These are phyloP conservation scores for Aphelocoma coerulescens DNA, from an alignment of 2,113 vertebrate genomes.

Conservation along the genomic window DNA sequence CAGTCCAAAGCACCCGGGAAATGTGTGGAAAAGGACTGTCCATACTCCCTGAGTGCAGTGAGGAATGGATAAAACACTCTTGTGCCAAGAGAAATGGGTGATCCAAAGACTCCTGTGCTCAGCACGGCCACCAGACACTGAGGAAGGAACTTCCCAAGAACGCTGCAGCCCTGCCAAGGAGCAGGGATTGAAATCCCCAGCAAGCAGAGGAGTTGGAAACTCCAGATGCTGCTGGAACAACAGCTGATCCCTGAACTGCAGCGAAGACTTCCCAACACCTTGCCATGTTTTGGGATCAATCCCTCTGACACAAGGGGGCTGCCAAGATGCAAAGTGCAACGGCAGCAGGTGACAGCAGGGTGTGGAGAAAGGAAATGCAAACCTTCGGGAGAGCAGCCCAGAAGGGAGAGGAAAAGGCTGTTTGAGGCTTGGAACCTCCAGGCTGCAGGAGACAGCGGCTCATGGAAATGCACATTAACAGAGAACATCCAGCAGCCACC, in stretches of 20 bases:
- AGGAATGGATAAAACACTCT: not conserved
- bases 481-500: not conserved
- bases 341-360: conserved; percentile 9
- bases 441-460: not conserved
- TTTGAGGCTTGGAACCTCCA: not conserved
- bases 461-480: not conserved
- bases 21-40: not conserved
- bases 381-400: conserved; percentile 12
- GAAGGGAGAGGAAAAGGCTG: not conserved
- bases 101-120: not conserved
- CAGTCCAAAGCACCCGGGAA: rapidly evolving
- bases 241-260: not conserved
- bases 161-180: not conserved
- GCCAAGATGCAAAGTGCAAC: not conserved
- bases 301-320: not conserved
- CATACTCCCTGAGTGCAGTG: not conserved
- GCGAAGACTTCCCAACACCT: not conserved
- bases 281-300: not conserved
- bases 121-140: not conserved
- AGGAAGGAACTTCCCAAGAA: not conserved
- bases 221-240: conserved; percentile 14
- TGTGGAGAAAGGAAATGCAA: conserved; percentile 1
- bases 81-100: not conserved
- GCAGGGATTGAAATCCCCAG: not conserved
- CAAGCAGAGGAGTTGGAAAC: not conserved